These are phyloP conservation scores for Drosophila kuntzei DNA, from an alignment of 2,888 invertebrate genomes.

Conservation along the genomic window DNA sequence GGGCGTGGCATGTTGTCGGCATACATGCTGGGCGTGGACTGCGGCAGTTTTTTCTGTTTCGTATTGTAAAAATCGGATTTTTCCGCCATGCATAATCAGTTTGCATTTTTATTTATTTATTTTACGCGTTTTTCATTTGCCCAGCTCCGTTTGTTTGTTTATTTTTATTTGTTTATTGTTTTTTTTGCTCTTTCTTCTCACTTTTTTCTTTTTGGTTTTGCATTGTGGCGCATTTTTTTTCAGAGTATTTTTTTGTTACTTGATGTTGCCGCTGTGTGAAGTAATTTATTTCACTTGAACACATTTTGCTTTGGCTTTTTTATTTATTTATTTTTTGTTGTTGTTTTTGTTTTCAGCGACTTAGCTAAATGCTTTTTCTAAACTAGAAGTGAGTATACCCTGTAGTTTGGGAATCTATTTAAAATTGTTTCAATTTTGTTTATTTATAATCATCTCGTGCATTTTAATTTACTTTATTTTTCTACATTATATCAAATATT, in stretches of 20 bases:
- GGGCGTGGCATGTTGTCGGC: constrained; percentile 64
- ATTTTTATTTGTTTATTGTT: constrained; percentile 40
- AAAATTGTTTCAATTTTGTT: background rate
- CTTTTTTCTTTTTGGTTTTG: constrained; percentile 50
- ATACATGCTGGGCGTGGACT: constrained; percentile 42
- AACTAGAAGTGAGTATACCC: background rate
- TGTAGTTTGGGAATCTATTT: background rate
- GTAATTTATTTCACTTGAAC: constrained; percentile 81
- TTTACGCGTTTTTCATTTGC: constrained; percentile 78
- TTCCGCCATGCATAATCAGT: constrained; percentile 81
- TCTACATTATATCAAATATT: background rate
- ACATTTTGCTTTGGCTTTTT: constrained; percentile 62
- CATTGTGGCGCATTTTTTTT: constrained; percentile 51
- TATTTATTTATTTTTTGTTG: constrained; percentile 13
- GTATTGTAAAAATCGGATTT: constrained; percentile 64
- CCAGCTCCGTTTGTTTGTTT: constrained; percentile 51
- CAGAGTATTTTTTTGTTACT: constrained; percentile 13
- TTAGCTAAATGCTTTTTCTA: constrained; percentile 38
- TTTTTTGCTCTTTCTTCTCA: constrained; percentile 16
- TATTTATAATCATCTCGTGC: background rate
- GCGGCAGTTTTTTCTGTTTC: constrained; percentile 39
- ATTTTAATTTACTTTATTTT: background rate
- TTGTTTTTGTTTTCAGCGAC: constrained; percentile 41
- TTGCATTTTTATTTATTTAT: constrained; percentile 80
- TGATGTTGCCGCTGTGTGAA: constrained; percentile 50